Evolutionary conservation across 2,888 invertebrate genomes (phyloP), one percentile per base, ranked within the genome.

Genomic region (Lepidocyrtoides sp.): DNA sequence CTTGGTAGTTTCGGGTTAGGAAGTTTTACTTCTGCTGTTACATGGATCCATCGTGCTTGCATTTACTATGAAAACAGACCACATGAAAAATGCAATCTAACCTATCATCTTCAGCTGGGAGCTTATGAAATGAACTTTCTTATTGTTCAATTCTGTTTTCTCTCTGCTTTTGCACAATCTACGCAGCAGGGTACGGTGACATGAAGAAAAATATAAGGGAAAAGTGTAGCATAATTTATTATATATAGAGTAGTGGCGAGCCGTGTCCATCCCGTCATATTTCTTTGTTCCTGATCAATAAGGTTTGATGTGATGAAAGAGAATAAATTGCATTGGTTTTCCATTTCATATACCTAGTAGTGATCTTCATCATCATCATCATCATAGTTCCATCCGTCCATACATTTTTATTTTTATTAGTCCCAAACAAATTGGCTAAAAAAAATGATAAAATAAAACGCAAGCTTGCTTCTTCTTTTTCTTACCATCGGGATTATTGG

Each of bases 401-500:
- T n/a, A n/a, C 69, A 69, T 69, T 69, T 69, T 36, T 69, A 36
- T 69, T n/a, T 8, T 36, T 69, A 2, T 4, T 10, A 23, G 2
- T n/a, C 69, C 3, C 1, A 69, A 2, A 36, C 14, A 69, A 32
- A 2, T 12, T 29, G 12, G 12, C 29, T 7, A 14, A 26, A 7
- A 14, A 48, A 75, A 17, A 23, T 44, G 5, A 48, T 12, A 66
- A 12, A 66, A 29, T 5, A 29, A 29, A 66, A 12, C 29, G n/a
- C n/a, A 8, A 66, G 32, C 8, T n/a, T n/a, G n/a, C n/a, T n/a
- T n/a, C 8, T 29, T 29, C 29, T 8, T 96, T 96, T 96, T 41
- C 96, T 96, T 96, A 98, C 98, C 98, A 95, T 98, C 98, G 94
- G 98, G 98, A 96, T 98, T 98, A 95, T 97, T 97, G 94, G 97